A percentile compares a stretch with the other conserved stretches of the same genome.
These are phyloP conservation scores for Ricordea florida DNA, from an alignment of 92 coral and sea anemone species.

Conservation along the genomic window DNA sequence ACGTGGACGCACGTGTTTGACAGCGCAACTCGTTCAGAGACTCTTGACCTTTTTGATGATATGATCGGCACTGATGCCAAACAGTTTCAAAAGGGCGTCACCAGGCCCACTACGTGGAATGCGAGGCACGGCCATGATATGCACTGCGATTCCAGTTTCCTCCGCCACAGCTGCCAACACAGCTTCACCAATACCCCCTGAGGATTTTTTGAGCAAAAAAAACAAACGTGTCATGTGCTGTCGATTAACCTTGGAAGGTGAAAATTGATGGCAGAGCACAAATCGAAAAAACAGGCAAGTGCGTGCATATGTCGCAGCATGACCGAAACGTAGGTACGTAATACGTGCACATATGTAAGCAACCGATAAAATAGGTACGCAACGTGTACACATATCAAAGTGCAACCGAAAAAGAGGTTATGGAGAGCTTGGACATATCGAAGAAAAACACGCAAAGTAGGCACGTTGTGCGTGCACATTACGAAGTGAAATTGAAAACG, in stretches of 20 bases:
- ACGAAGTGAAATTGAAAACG: not conserved
- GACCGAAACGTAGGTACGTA: no score
- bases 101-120: slow-evolving; percentile 96
- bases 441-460: no score
- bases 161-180: slow-evolving; percentile 84
- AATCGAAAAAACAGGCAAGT: no score
- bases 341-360: no score
- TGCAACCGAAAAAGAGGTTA: no score
- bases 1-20: not conserved
- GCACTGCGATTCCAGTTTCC: slow-evolving; percentile 63
- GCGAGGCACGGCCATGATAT: slow-evolving; percentile 81
- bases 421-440: no score
- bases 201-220: not conserved
- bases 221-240: not conserved
- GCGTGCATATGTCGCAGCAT: no score
- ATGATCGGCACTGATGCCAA: slow-evolving; percentile 83
- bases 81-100: slow-evolving; percentile 79
- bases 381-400: no score
- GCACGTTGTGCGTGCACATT: not conserved
- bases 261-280: not conserved
- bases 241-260: not conserved
- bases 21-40: not conserved
- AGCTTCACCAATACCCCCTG: slow-evolving; percentile 97
- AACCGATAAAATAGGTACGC: no score
- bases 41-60: slow-evolving; percentile 68